Evolutionary conservation across 2,888 invertebrate species (phyloP), one percentile per base, ranked within the genome.

Genomic region (Parnassius smintheus): DNA sequence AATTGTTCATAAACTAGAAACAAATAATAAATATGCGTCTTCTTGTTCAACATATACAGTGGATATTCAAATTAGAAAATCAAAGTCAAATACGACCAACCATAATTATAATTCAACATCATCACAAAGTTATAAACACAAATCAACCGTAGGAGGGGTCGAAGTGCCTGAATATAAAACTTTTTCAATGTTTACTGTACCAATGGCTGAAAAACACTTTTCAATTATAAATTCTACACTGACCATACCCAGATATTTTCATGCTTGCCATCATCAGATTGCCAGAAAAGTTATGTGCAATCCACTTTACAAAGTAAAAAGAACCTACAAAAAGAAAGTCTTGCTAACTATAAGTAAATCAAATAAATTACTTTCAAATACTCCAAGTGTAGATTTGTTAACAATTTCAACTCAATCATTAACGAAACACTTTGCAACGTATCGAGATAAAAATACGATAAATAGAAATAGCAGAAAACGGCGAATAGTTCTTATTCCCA

Each of bases 221-320:
- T 81, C 72, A 74, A 71, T 87, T 7, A 78, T 89, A 35, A 35
- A 35, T 62, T 89, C 91, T 9, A 88, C 89, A 0, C 70, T 89
- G 18, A 91, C 86, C 56, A 79, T 90, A 25, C 91, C 90, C 9
- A 82, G 81, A 70, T 80, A 79, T 65, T 68, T 80, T 18, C 71
- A 78, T 35, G 71, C 70, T 2, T 64, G 60, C 18, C 64, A 64
- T 44, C 64, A 64, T 25, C 60, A 64, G 62, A 60, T 49, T 50
- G 63, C 8, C 45, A 65, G 56, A 64, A 68, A 2, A 72, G 71
- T 11, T 62, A 66, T 60, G n/a, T 56, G 60, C 7, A 67, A 68
- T 44, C 69, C 67, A 44, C 63, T 66, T 49, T 64, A 68, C 45
- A 74, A 71, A 66, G 61, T 71, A 11, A 75, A 72, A 42, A 78